Base-by-base conservation (phyloP, 2,888 invertebrate genomes). In the Sphaerophoria rueppellii region DNA sequence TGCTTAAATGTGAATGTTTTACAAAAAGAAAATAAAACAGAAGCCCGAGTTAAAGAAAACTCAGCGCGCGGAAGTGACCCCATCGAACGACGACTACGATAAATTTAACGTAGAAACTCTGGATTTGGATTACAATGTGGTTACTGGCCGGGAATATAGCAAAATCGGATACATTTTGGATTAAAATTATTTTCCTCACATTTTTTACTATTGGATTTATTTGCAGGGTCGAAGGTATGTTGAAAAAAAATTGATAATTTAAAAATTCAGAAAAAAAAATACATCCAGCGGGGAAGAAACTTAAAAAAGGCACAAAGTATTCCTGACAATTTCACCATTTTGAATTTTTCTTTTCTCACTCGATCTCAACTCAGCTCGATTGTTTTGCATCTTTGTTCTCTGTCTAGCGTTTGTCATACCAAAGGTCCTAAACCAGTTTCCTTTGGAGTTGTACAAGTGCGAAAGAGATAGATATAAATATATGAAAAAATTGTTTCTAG, bases 91-190 rank as follows among this genome's bases (percentile, higher is more conserved):
- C 50, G 46, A 77, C 60, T 6, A 65, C 50, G 46, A 77, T 55
- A 55, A 73, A 81, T 81, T 85, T 81, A 81, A 81, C 85, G 48
- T 73, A 81, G 52, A 85, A 85, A 85, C 80, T 88, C 88, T 89
- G 89, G 89, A 89, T 89, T 89, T 89, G 89, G 89, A 89, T 89
- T 89, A 89, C 88, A 88, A 90, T 89, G 89, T 89, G 89, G 89
- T 88, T 89, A 88, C 87, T 88, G 88, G 88, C 88, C 89, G 89
- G 88, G 87, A 88, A 88, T 88, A 89, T 89, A 88, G 88, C 89
- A 87, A 89, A 89, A 88, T 89, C 89, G 89, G 89, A 89, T 89
- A 89, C 87, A 88, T 88, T 89, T 89, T 90, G 89, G 91, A 89
- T 90, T 89, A 90, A 89, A 89, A 70, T 85, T 46, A 67, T 88